Evolutionary conservation across 2,888 invertebrate species (phyloP), one percentile per base, ranked within the genome.

Genomic region (Tuta absoluta): DNA sequence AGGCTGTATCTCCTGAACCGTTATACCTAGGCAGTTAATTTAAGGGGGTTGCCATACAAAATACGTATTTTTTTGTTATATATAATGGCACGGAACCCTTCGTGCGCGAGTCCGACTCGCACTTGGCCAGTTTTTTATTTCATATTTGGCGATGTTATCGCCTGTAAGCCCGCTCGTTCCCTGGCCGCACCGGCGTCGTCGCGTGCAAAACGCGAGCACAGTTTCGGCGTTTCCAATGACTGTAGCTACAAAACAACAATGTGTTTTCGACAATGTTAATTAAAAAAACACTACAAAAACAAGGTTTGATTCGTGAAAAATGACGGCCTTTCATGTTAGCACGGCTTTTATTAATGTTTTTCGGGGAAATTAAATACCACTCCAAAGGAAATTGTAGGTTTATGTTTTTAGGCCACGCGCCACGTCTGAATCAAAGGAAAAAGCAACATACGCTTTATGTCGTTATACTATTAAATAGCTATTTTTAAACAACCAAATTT

Each of bases 171-270:
- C 49, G 8, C 19, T 0, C 0, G 1, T 61, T 49, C 21, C 61
- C 17, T 49, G 21, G 61, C 59, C 59, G 58, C 57, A 17, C 60
- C 62, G 14, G 14, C 2, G 21, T 67, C 19, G 10, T 78, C 72
- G 79, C 80, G 79, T 78, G 77, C 73, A 67, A 66, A 75, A 76
- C 72, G 77, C 73, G 67, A 72, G 11, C 67, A 59, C 10, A 21
- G 49, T 68, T 71, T 71, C 60, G 65, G 69, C 68, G 66, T 56
- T 56, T 33, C 56, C 56, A 56, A 56, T 56, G 56, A 56, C 33
- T 33, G 19, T 56, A 8, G 8, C 14, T 11, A 51, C 51, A 51
- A 51, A 51, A 51, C 19, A 51, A 51, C 21, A 19, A 2, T 51
- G 51, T 12, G 68, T 1, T 33, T 67, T 67, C 66, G 62, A 63